Evolutionary conservation across 2,113 vertebrate species (phyloP), one percentile per base, ranked within the genome.

Genomic region (Jaculus jaculus): DNA sequence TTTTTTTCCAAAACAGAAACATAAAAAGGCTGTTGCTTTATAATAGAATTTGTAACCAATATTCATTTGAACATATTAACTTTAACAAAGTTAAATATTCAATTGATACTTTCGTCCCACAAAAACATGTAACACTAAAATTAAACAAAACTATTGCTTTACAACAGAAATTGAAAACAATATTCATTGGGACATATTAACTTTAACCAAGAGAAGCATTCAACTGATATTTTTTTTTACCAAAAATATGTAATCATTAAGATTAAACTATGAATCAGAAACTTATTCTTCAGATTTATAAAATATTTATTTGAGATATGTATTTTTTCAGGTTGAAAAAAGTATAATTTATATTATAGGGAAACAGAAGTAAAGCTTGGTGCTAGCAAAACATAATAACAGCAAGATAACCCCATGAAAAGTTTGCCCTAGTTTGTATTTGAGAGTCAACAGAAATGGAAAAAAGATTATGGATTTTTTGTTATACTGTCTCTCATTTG

Each of bases 21-120:
- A 93, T 1, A 2, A 92, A 94, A 92, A 95, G 12, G 79, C 23
- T 78, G 17, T 39, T 30, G 75, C 81, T 83, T 93, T 92, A 69
- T 54, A 93, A 95, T 0, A 0, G 58, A 87, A 95, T 93, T 69
- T 96, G 93, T 96, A 94, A 95, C 93, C 7, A 10, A 84, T 39
- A 66, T 24, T 75, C 34, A 89, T 69, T 32, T 0, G 0, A 87
- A 61, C 42, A 77, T 84, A 63, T 84, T 94, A 83, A 83, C 0
- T 0, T 51, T 60, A 91, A 92, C n/a, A 71, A 95, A 94, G 17
- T 68, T 78, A 95, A 94, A 28, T 47, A 73, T 18, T 82, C 89
- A 85, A 34, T 54, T 72, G 54, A 73, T 78, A 90, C 93, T 82
- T 80, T 34, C 23, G 24, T 28, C 73, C 28, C 82, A 69, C 69